phyloP scores from a whole-genome alignment of 2,888 invertebrate species.

The Hypolimnas misippus region DNA sequence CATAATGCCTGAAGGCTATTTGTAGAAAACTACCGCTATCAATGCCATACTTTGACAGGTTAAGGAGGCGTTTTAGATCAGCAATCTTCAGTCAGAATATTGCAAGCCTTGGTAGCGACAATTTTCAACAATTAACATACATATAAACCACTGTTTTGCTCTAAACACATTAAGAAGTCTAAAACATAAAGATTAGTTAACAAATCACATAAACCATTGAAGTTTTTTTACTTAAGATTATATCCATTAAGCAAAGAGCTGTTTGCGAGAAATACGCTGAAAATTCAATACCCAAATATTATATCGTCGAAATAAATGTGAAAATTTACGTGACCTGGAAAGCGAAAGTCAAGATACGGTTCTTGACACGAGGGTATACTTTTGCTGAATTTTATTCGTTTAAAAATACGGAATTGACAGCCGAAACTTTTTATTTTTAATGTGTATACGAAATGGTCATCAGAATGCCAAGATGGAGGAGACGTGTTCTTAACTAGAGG shows the following conservation, averaged over 20 bases:
- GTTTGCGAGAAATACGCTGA: conserved; percentile 1
- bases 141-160: too few species aligned
- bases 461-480: background rate
- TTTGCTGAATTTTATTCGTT: conserved; percentile 1
- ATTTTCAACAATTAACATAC: too few species aligned
- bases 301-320: conserved; percentile 11
- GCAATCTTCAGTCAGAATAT: too few species aligned
- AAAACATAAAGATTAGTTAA: too few species aligned
- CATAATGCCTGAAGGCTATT: too few species aligned
- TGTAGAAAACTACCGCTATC: too few species aligned
- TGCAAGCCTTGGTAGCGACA: too few species aligned
- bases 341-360: conserved; percentile 3
- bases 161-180: too few species aligned
- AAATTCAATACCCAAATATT: background rate
- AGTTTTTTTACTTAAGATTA: conserved; percentile 6
- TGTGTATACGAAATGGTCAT: background rate
- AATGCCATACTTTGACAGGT: too few species aligned
- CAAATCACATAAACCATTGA: background rate
- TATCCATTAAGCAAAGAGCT: background rate
- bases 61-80: too few species aligned
- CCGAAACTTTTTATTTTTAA: background rate
- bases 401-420: conserved; percentile 3
- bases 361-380: conserved; percentile 1
- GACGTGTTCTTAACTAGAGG: too few species aligned
- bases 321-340: conserved; percentile 13